These are phyloP conservation scores for Andricus grossulariae DNA, from an alignment of 1,140 invertebrate species.

Conservation along the genomic window DNA sequence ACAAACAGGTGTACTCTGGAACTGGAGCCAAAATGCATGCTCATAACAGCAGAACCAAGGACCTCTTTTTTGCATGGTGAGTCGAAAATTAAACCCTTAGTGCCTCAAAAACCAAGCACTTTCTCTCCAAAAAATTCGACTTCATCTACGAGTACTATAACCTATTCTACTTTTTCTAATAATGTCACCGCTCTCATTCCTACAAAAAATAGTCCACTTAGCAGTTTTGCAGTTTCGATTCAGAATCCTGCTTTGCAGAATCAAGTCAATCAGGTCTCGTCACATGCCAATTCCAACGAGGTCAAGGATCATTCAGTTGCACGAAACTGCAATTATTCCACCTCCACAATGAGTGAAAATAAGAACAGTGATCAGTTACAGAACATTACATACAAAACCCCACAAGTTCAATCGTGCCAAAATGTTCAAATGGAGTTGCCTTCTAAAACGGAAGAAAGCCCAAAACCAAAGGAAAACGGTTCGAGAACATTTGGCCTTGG, in stretches of 20 bases:
- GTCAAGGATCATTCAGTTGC: not conserved
- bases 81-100: slow-evolving; percentile 55
- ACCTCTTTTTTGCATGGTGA: slow-evolving; percentile 83
- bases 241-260: too few relatives aligned
- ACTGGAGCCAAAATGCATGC: slow-evolving; percentile 35
- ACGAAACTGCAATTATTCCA: not conserved
- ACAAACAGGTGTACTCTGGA: slow-evolving; percentile 35
- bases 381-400: not conserved
- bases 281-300: not conserved
- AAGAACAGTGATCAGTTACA: not conserved
- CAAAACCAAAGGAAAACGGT: not conserved
- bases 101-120: slow-evolving; percentile 63
- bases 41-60: slow-evolving; percentile 76
- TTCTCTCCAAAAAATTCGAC: slow-evolving; percentile 39
- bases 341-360: not conserved
- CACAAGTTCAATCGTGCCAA: slow-evolving; percentile 14
- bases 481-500: not conserved
- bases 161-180: not conserved
- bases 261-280: not conserved
- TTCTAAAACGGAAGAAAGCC: not conserved
- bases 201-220: not conserved
- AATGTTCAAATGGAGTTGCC: not conserved
- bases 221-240: not conserved
- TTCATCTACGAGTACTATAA: too few relatives aligned
- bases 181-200: too few relatives aligned